Base-by-base conservation (phyloP, 37 sponge, comb jelly and placozoan genomes). In the Axinella damicornis region DNA sequence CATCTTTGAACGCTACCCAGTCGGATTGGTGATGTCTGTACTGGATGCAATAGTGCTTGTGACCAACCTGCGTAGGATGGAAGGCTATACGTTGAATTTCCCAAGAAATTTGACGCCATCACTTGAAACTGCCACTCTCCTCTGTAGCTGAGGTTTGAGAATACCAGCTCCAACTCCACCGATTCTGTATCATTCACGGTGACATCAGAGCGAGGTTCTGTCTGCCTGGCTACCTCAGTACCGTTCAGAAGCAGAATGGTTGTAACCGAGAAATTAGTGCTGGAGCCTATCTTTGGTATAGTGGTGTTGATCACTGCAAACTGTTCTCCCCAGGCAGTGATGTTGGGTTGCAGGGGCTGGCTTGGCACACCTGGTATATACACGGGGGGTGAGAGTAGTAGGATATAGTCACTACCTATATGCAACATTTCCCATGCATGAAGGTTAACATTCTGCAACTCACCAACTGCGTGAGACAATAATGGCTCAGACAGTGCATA, bases 251-350 rank as follows among this genome's bases (percentile, higher is more conserved):
- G 46, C 66, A 78, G 46, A 46, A 65, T 41, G 16, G 40, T 37
- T 53, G 25, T 52, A n/a, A 78, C 22, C 2, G 66, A 46, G 16
- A 65, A 41, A 25, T 78, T 65, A 15, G 20, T 14, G 32, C 31
- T 14, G 0, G 53, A 46, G 63, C 79, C 79, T 65, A 78, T 19
- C 32, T 78, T 78, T 35, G 65, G 25, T 18, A 78, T 5, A 9
- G 65, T 46, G 20, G 79, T 65, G 27, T 20, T n/a, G 16, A 78
- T 65, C 14, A 62, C 38, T 38, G 46, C 79, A 62, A 16, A 59
- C 30, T 61, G 17, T 17, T 65, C 30, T 19, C 25, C 62, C 79
- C 79, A 78, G 0, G 65, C 62, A 12, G 25, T 41, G 30, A 78
- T 65, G 25, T 24, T 60, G 1, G 79, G 79, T 39, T 24, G 24